Conservation (phyloP, 2,113 vertebrate species). For the Steatornis caripensis region DNA sequence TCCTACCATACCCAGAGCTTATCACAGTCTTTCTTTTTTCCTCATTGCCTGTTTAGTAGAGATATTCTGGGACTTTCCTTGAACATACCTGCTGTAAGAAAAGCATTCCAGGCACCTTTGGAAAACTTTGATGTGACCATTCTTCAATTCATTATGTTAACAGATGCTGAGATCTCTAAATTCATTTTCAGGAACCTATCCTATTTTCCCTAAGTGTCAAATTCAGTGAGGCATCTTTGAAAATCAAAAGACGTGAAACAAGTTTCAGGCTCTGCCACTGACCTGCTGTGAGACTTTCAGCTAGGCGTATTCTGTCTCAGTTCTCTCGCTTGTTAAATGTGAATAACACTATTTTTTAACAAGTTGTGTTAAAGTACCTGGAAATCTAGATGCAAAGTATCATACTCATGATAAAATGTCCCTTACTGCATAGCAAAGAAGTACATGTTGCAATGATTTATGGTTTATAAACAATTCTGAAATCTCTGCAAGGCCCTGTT, state of each 20-base stretch:
- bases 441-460: neutral
- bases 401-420: neutral
- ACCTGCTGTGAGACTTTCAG: neutral
- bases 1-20: accelerated
- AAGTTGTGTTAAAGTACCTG: neutral
- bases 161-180: neutral
- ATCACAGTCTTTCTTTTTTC: neutral
- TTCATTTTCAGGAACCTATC: neutral
- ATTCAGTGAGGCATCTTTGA: neutral
- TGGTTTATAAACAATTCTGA: neutral
- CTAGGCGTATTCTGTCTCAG: neutral
- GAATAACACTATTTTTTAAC: neutral
- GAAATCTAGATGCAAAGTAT: neutral
- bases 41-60: neutral
- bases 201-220: neutral
- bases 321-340: neutral
- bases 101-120: neutral
- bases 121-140: neutral
- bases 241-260: neutral
- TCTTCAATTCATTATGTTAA: neutral
- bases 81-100: neutral
- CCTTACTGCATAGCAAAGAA: neutral
- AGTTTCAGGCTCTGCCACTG: neutral
- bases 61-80: neutral
- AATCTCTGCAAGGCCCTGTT: neutral